Base-by-base conservation (phyloP, 2,113 vertebrate genomes). In the Corynorhinus townsendii region DNA sequence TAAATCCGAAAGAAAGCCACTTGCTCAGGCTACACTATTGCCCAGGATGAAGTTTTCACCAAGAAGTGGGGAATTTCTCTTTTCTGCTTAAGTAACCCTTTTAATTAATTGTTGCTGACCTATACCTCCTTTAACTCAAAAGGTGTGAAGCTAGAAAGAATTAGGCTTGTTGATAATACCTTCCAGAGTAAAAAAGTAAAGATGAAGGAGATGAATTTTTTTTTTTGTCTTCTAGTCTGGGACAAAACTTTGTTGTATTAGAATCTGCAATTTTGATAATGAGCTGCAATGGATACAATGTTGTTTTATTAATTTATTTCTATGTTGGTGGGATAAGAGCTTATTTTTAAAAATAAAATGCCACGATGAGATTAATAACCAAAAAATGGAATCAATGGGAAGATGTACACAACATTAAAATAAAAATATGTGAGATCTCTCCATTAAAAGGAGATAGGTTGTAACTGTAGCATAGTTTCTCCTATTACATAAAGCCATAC, bases 1-100 rank as follows among this genome's bases (percentile, higher is more conserved):
- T 97, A 93, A 97, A 97, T 95, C 97, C 95, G 79, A 97, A 98
- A 97, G 97, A 97, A 97, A 98, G 96, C 94, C 96, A 94, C 97
- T 97, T 96, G 95, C 96, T 97, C 2, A 0, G 90, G 96, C 96
- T 96, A 95, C 90, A 28, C 93, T 26, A 35, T 90, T 95, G 95
- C 91, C 96, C 81, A 64, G 87, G 97, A 97, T 93, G 96, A 96
- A 96, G 73, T 80, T 96, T 94, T 77, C 93, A 90, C 83, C 86
- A 59, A 94, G 89, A 97, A 95, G 68, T 96, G 66, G 76, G 95
- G 97, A 96, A 96, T 91, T 97, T 96, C 76, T 94, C 72, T 95
- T 97, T 97, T 96, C 95, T 98, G 97, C 97, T 97, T 97, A 97
- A 98, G 73, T 89, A 93, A 93, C 54, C 96, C 95, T 97, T 97